A percentile compares a stretch with the other conserved stretches of the same genome.
Conservation (phyloP, 2,113 vertebrate species). For the Malaclemys terrapin region DNA sequence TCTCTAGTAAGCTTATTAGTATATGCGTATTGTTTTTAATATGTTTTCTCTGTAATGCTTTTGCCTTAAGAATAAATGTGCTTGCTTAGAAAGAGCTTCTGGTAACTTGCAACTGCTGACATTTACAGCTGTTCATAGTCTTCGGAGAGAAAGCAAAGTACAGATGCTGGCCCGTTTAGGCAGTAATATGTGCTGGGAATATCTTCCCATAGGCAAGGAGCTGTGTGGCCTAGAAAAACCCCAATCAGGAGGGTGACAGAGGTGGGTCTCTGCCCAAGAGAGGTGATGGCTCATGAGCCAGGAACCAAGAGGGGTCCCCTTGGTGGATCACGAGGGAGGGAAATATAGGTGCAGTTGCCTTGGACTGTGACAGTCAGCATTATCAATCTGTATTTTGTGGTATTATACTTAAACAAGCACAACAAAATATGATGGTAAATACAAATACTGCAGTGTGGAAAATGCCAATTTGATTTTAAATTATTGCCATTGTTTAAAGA, state of each 20-base stretch:
- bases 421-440: not conserved
- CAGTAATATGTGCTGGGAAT: not conserved
- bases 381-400: not conserved
- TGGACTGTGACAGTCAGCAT: not conserved
- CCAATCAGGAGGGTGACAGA: not conserved
- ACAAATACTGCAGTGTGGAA: not conserved
- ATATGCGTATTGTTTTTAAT: not conserved
- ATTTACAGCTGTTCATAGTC: not conserved
- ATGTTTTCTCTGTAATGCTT: not conserved
- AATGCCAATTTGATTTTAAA: not conserved
- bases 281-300: not conserved
- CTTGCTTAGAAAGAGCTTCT: not conserved
- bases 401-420: not conserved
- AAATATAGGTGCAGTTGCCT: not conserved
- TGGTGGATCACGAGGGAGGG: not conserved
- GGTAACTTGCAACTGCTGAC: not conserved
- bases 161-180: not conserved
- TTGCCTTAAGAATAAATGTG: not conserved
- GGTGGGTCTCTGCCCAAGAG: not conserved
- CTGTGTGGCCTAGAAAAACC: not conserved
- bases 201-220: not conserved
- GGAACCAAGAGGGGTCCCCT: not conserved
- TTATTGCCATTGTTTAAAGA: not conserved
- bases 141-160: not conserved
- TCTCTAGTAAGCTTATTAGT: not conserved